Percentiles rank a stretch among this genome's conserved stretches.
These are phyloP conservation scores for Chanos chanos DNA, from an alignment of 2,797 vertebrate species.

Conservation along the genomic window DNA sequence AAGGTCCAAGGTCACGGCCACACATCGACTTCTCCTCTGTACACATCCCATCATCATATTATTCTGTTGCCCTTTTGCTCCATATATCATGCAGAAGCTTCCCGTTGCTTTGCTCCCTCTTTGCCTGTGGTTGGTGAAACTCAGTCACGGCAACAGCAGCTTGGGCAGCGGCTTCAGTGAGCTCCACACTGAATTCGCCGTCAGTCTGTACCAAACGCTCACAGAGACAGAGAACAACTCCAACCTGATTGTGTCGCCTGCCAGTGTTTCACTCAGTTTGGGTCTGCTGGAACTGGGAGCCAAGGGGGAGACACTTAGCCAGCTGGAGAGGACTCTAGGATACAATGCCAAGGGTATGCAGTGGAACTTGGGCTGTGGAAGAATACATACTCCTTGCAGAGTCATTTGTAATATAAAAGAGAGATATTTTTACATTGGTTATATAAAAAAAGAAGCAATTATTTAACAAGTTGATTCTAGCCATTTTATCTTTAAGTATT, in stretches of 20 bases:
- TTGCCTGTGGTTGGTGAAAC: constrained; percentile 59
- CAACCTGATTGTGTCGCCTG: constrained; percentile 81
- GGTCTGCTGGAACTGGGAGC: constrained; percentile 85
- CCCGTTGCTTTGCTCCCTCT: constrained; percentile 63
- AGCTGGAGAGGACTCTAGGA: constrained; percentile 76
- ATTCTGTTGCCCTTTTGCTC: constrained; percentile 33
- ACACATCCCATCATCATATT: too few species aligned
- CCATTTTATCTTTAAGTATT: too few species aligned
- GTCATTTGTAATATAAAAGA: too few species aligned
- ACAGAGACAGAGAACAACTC: constrained; percentile 64
- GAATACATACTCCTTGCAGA: too few species aligned
- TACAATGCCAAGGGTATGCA: constrained; percentile 78
- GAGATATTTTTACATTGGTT: too few species aligned
- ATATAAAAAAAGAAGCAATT: too few species aligned
- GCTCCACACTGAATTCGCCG: constrained; percentile 74
- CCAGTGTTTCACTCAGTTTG: constrained; percentile 74
- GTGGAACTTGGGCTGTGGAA: too few species aligned
- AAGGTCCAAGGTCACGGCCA: too few species aligned
- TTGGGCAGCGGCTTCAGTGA: constrained; percentile 68
- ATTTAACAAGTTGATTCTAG: too few species aligned
- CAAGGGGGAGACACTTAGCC: constrained; percentile 74
- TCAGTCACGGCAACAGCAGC: constrained; percentile 54
- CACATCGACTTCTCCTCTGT: too few species aligned
- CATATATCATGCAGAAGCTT: constrained; percentile 60
- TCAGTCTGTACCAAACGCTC: constrained; percentile 72